A percentile compares a stretch with the other conserved stretches of the same genome.
phyloP scores from a whole-genome alignment of 2,113 vertebrate genomes.

The Lutjanus erythropterus region DNA sequence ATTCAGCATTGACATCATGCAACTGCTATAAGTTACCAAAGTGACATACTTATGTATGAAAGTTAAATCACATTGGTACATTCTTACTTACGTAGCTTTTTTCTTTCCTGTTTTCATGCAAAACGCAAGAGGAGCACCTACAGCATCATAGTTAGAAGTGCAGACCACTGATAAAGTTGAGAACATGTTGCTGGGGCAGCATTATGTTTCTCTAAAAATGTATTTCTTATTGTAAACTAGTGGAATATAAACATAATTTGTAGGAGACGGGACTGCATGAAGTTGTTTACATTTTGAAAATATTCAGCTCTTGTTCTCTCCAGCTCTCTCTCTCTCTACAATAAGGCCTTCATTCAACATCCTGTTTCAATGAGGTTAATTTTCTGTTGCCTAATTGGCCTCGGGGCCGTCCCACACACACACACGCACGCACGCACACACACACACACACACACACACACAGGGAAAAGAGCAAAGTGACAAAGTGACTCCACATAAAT shows the following conservation, averaged over 20 bases:
- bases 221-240: too few species aligned
- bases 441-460: constrained; percentile 15
- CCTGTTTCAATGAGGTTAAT: constrained; percentile 79
- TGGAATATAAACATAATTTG: neutral
- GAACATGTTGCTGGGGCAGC: too few species aligned
- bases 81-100: too few species aligned
- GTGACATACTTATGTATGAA: too few species aligned
- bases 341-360: constrained; percentile 73
- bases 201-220: too few species aligned
- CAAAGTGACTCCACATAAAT: constrained; percentile 46
- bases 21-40: too few species aligned
- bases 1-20: too few species aligned
- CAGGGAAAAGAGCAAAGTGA: constrained; percentile 6
- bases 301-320: neutral
- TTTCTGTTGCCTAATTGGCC: constrained; percentile 80
- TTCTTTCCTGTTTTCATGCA: too few species aligned
- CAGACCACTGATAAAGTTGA: too few species aligned
- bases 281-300: neutral
- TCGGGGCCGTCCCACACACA: constrained; percentile 39
- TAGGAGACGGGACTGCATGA: neutral
- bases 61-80: too few species aligned
- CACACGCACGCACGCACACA: constrained; percentile 10
- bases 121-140: too few species aligned
- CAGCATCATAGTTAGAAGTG: too few species aligned
- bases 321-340: neutral